These are phyloP conservation scores for Erythrocercus mccallii DNA, from an alignment of 2,113 vertebrate genomes.

Conservation along the genomic window DNA sequence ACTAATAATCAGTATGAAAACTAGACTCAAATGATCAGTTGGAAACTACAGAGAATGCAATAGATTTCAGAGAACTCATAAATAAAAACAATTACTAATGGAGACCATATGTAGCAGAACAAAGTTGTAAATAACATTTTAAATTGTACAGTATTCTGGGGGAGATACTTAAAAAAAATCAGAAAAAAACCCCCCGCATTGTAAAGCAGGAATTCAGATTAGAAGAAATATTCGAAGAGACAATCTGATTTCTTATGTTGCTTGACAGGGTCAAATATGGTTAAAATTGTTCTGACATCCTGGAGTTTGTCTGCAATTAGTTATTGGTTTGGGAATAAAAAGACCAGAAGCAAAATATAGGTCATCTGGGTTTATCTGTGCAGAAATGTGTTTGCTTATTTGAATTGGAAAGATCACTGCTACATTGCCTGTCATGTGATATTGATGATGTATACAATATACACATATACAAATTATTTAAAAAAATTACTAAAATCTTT, in stretches of 20 bases:
- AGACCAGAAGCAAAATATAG: neutral
- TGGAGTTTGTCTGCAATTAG: neutral
- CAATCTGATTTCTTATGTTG: neutral
- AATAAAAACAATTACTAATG: neutral
- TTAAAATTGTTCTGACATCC: neutral
- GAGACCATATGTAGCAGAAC: neutral
- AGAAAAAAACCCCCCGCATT: rapidly evolving
- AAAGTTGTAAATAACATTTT: neutral
- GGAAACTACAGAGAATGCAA: neutral
- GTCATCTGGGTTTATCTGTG: neutral
- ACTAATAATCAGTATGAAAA: neutral
- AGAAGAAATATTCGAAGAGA: neutral
- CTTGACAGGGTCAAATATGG: neutral
- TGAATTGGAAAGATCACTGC: neutral
- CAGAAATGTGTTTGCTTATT: neutral
- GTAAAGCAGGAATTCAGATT: neutral
- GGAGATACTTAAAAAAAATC: neutral
- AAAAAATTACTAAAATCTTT: neutral
- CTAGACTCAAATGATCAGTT: neutral
- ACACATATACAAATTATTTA: neutral
- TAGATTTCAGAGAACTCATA: neutral
- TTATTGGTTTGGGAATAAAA: neutral
- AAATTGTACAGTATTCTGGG: neutral
- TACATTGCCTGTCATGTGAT: neutral
- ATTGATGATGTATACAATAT: neutral